phyloP scores from a whole-genome alignment of 2,888 invertebrate species.

The Griposia aprilina region DNA sequence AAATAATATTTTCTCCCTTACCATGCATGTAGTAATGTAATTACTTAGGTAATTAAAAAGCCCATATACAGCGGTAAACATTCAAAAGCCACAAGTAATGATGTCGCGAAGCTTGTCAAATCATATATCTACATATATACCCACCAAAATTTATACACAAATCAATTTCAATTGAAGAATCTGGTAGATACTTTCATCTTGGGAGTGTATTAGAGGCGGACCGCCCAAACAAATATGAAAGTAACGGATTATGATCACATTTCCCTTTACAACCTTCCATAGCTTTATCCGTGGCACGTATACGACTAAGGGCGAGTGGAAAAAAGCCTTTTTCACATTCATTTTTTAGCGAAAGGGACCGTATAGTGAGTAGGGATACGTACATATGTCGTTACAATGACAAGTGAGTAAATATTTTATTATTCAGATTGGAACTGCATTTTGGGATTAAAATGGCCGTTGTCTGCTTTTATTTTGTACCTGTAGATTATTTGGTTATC shows the following conservation, averaged over 20 bases:
- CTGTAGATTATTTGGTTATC: slow-evolving; percentile 38
- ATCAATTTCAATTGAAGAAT: slow-evolving; percentile 63
- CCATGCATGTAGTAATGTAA: background rate
- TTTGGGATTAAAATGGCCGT: slow-evolving; percentile 56
- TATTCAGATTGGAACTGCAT: slow-evolving; percentile 75
- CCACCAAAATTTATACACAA: slow-evolving; percentile 17
- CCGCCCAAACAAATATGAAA: slow-evolving; percentile 82
- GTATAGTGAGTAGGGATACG: slow-evolving; percentile 77
- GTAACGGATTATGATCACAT: slow-evolving; percentile 85
- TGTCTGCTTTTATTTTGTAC: slow-evolving; percentile 44
- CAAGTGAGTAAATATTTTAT: slow-evolving; percentile 82
- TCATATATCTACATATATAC: background rate
- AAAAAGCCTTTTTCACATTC: slow-evolving; percentile 77
- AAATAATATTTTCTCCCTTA: background rate
- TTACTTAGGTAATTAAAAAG: background rate
- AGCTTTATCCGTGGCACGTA: slow-evolving; percentile 78
- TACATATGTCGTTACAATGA: slow-evolving; percentile 73
- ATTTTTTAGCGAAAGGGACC: slow-evolving; percentile 80
- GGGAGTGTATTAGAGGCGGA: slow-evolving; percentile 71
- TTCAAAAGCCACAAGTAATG: background rate
- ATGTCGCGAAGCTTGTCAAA: background rate
- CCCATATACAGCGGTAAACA: background rate
- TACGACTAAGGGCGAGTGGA: slow-evolving; percentile 72
- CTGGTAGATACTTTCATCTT: slow-evolving; percentile 59
- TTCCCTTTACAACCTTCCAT: slow-evolving; percentile 82